Evolutionary conservation across 2,888 invertebrate species (phyloP), one percentile per base, ranked within the genome.

Genomic region (Trichogramma evanescens): DNA sequence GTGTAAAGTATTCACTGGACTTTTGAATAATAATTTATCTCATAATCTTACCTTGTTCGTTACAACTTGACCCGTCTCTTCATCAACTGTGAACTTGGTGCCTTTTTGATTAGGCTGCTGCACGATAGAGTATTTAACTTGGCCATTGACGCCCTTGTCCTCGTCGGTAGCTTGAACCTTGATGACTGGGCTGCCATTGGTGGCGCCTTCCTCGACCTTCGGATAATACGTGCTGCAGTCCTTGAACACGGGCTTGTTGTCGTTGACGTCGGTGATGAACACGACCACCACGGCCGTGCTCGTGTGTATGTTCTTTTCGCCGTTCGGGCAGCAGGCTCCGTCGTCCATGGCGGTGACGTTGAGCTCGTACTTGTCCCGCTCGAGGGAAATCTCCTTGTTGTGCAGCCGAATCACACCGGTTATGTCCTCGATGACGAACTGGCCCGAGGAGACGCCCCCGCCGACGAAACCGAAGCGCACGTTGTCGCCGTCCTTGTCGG

Each of bases 281-380:
- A 97, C 95, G 0, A 95, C 93, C 0, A 97, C 95, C 1, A 94
- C 93, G 6, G 95, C 95, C 0, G 95, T 94, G 53, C 93, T 94
- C 0, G 95, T 94, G 74, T 95, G 94, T 68, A 93, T 91, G 0
- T 90, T 91, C 2, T 86, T 83, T 68, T 90, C 91, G 4, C 93
- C 93, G 66, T 93, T 91, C 9, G 89, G 89, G 76, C 98, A 99
- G 76, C 98, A 99, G 1, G 93, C 91, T 0, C 98, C 98, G 76
- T 99, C 98, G 75, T 99, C 99, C 82, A 93, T 87, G 3, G 98
- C 98, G 0, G 96, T 95, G 6, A 99, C 95, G 76, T 97, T 98
- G 61, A 99, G 79, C 75, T 94, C 94, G 75, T 97, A 97, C 77
- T 95, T 95, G 76, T 95, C 95, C 65, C 92, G 84, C 74, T 95